phyloP scores from a whole-genome alignment of 1,140 invertebrate genomes.

The Cotesia chilonis region DNA sequence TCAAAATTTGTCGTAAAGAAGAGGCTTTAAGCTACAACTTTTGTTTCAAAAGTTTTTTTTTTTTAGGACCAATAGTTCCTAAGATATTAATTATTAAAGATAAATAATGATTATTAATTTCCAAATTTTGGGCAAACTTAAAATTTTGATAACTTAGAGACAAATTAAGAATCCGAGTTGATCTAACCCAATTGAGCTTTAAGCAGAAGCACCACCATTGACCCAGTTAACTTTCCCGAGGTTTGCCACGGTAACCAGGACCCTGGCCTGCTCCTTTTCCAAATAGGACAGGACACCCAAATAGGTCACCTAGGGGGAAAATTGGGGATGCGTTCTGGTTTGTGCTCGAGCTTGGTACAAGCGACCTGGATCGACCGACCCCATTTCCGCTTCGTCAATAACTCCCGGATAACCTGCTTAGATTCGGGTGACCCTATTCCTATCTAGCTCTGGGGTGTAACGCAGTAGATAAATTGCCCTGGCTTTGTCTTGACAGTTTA shows the following conservation, averaged over 20 bases:
- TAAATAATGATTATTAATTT: too few relatives aligned
- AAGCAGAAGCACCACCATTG: constrained; percentile 1
- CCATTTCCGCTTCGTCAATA: constrained; percentile 47
- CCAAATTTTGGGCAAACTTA: too few relatives aligned
- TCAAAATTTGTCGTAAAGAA: too few relatives aligned
- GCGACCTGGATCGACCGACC: constrained; percentile 63
- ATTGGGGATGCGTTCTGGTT: too few relatives aligned
- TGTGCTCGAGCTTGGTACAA: too few relatives aligned
- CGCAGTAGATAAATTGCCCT: not conserved
- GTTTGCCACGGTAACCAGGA: not conserved
- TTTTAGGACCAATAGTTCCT: too few relatives aligned
- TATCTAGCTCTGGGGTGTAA: not conserved
- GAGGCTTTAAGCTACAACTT: too few relatives aligned
- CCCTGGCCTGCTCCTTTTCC: not conserved
- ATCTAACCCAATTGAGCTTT: too few relatives aligned
- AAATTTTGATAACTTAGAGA: too few relatives aligned
- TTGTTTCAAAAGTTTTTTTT: too few relatives aligned
- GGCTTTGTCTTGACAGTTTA: not conserved
- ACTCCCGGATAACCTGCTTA: constrained; percentile 27
- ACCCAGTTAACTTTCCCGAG: constrained; percentile 15
- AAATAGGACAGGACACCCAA: not conserved
- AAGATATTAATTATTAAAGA: too few relatives aligned
- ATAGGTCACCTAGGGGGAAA: not conserved
- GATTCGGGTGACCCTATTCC: constrained; percentile 14
- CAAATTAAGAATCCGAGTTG: too few relatives aligned